Percentiles rank a stretch among this genome's conserved stretches.
Evolutionary conservation across 2,888 invertebrate genomes (phyloP).

Genomic region (Drosophila setosimentum): DNA sequence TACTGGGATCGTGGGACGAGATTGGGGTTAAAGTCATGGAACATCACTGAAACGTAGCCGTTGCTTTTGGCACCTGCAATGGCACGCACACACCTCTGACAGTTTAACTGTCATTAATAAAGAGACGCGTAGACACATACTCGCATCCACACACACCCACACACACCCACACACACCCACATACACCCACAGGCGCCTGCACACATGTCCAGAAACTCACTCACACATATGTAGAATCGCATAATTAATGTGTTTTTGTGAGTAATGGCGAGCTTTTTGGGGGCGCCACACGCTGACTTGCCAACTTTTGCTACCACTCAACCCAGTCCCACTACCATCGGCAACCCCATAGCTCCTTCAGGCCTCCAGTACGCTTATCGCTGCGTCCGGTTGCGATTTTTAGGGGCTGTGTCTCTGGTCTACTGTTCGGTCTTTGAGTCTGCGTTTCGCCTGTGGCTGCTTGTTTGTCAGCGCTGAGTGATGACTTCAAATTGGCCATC

Average conservation of each 20-base stretch:
- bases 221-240: constrained; percentile 36
- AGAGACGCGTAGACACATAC: constrained; percentile 43
- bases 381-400: constrained; percentile 25
- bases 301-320: constrained; percentile 43
- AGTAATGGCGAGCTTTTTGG: constrained; percentile 67
- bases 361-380: constrained; percentile 40
- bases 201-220: neutral
- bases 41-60: constrained; percentile 26
- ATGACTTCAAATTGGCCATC: constrained; percentile 78
- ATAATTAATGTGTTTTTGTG: constrained; percentile 80
- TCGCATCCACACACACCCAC: constrained; percentile 7
- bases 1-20: neutral
- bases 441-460: constrained; percentile 41
- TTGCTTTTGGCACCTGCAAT: constrained; percentile 68
- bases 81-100: constrained; percentile 75
- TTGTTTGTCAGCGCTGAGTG: constrained; percentile 77
- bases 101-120: constrained; percentile 80
- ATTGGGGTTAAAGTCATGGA: neutral
- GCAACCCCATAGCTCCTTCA: neutral
- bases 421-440: constrained; percentile 11
- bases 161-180: constrained; percentile 11
- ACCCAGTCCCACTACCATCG: neutral
- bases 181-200: constrained; percentile 12
- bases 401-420: constrained; percentile 14
- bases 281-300: constrained; percentile 53